Conservation (phyloP, 2,888 invertebrate species). For the Leptinotarsa rubiginosa region DNA sequence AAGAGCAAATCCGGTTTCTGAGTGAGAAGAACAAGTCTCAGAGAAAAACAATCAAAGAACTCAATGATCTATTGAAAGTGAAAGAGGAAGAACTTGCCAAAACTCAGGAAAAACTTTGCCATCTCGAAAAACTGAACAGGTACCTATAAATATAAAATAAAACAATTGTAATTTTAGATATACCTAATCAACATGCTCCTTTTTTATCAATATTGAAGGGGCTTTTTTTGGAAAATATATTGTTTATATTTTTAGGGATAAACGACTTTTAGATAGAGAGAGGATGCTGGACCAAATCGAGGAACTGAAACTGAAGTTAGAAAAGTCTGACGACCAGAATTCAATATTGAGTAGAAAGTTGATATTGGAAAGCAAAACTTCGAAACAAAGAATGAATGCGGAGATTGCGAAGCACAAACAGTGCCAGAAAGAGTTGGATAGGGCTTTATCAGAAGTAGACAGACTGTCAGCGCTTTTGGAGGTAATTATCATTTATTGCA, state of each 20-base stretch:
- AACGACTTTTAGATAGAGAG: slow-evolving; percentile 75
- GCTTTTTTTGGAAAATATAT: background rate
- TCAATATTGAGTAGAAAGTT: slow-evolving; percentile 77
- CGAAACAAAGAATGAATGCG: slow-evolving; percentile 75
- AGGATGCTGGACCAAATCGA: slow-evolving; percentile 75
- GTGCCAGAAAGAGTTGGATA: slow-evolving; percentile 75
- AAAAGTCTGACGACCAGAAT: slow-evolving; percentile 75
- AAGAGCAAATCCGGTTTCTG: slow-evolving; percentile 81
- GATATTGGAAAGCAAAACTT: slow-evolving; percentile 79
- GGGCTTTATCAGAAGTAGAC: slow-evolving; percentile 73
- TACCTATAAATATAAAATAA: slow-evolving; percentile 52
- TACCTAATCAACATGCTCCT: too few relatives aligned
- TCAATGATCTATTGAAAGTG: slow-evolving; percentile 74
- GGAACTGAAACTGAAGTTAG: slow-evolving; percentile 69
- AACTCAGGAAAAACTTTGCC: slow-evolving; percentile 77
- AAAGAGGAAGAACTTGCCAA: slow-evolving; percentile 76
- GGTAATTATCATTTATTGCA: slow-evolving; percentile 53
- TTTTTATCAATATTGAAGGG: too few relatives aligned
- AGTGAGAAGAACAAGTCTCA: slow-evolving; percentile 77
- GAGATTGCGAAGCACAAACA: slow-evolving; percentile 80
- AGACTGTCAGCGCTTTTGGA: slow-evolving; percentile 72
- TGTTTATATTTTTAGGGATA: slow-evolving; percentile 31
- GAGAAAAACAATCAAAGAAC: slow-evolving; percentile 73
- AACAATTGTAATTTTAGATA: too few relatives aligned
- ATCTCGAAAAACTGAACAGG: slow-evolving; percentile 77